Evolutionary conservation across 2,888 invertebrate species (phyloP).

Genomic region (Callyntrura sp.): DNA sequence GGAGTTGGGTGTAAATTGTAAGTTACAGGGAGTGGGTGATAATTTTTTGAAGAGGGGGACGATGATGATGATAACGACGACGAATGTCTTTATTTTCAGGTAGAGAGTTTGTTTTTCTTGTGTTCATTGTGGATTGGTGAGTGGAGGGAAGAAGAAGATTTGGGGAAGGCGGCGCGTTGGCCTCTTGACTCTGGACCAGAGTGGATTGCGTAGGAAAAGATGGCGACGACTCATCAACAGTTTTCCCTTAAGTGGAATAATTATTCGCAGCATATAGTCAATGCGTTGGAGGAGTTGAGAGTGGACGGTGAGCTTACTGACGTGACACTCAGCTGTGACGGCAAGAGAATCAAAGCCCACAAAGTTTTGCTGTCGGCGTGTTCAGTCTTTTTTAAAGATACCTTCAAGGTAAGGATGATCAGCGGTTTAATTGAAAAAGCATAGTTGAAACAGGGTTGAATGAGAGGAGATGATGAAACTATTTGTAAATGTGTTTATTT

Average conservation of each 20-base stretch:
- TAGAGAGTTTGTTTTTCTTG: background rate
- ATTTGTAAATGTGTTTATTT: conserved; percentile 16
- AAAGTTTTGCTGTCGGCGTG: conserved; percentile 94
- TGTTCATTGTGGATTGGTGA: conserved; percentile 32
- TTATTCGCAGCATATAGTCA: conserved; percentile 91
- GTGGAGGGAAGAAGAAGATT: background rate
- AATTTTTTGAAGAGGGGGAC: conserved; percentile 2
- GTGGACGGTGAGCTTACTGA: conserved; percentile 90
- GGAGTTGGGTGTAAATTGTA: too few relatives aligned
- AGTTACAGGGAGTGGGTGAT: background rate
- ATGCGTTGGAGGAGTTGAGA: conserved; percentile 91
- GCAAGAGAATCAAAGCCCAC: conserved; percentile 93
- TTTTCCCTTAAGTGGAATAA: conserved; percentile 96
- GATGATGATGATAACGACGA: background rate
- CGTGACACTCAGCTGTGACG: conserved; percentile 94
- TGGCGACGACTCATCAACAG: conserved; percentile 87
- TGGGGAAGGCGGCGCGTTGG: background rate
- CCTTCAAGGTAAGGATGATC: conserved; percentile 86
- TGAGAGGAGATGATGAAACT: background rate
- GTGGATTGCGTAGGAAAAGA: conserved; percentile 3
- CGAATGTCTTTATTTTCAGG: background rate
- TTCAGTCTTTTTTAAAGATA: conserved; percentile 91
- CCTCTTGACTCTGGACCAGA: background rate
- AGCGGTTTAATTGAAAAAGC: background rate
- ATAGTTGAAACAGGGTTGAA: too few relatives aligned